Conservation (phyloP, 2,888 invertebrate genomes). For the Netelia virgata region DNA sequence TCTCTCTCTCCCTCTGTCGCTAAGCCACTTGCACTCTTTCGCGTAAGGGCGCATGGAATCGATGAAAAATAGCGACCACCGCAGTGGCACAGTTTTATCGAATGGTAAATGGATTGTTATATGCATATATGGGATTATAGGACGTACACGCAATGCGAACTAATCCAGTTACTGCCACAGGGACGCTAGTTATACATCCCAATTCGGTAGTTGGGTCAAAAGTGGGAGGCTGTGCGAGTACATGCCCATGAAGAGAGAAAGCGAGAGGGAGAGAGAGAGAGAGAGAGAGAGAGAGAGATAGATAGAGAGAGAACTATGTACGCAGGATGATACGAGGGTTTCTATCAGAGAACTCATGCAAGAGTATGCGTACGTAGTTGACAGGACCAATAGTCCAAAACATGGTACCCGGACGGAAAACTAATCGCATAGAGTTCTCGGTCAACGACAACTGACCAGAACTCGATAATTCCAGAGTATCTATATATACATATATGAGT, state of each 20-base stretch:
- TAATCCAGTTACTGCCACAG: slow-evolving; percentile 77
- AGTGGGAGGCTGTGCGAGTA: slow-evolving; percentile 50
- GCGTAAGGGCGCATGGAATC: not conserved
- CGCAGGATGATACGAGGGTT: slow-evolving; percentile 60
- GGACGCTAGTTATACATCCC: slow-evolving; percentile 62
- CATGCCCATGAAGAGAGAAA: not conserved
- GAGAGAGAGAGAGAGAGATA: not conserved
- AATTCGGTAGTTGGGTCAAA: slow-evolving; percentile 73
- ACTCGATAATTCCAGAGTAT: not conserved
- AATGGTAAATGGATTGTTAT: slow-evolving; percentile 75
- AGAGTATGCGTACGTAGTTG: slow-evolving; percentile 74
- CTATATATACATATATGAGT: not conserved
- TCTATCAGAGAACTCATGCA: slow-evolving; percentile 57
- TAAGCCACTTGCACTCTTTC: too few species aligned
- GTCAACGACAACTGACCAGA: slow-evolving; percentile 14
- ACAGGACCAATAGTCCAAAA: slow-evolving; percentile 78
- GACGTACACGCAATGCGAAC: slow-evolving; percentile 72
- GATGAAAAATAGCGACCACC: not conserved
- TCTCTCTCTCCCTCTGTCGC: not conserved
- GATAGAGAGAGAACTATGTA: slow-evolving; percentile 15
- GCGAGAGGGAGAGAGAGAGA: not conserved
- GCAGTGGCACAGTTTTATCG: slow-evolving; percentile 73
- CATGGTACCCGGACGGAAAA: slow-evolving; percentile 75
- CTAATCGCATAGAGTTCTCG: slow-evolving; percentile 77
- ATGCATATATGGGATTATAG: slow-evolving; percentile 75